These are phyloP conservation scores for Ganaspis brasiliensis DNA, from an alignment of 2,888 invertebrate species.

Conservation along the genomic window DNA sequence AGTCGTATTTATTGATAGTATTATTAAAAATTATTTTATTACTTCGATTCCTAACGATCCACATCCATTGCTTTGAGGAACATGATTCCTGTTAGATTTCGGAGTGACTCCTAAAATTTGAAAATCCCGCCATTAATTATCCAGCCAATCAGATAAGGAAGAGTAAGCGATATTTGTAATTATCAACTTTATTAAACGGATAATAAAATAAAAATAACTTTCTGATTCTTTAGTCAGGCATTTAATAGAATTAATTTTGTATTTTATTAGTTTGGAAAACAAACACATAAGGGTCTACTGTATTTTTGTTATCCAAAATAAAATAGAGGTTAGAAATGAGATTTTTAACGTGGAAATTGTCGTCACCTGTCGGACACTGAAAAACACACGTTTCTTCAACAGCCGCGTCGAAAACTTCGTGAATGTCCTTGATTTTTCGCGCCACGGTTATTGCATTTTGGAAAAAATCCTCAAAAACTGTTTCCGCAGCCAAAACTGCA, in stretches of 20 bases:
- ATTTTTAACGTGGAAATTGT: slow-evolving; percentile 55
- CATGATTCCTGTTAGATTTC: slow-evolving; percentile 87
- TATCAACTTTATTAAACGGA: no score
- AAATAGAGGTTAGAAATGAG: background rate
- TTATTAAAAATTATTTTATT: slow-evolving; percentile 78
- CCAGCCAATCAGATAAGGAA: slow-evolving; percentile 24
- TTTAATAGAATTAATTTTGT: no score
- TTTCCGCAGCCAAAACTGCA: slow-evolving; percentile 90
- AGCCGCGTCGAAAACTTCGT: slow-evolving; percentile 92
- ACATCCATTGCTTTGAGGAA: slow-evolving; percentile 91
- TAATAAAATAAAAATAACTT: no score
- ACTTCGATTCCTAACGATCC: slow-evolving; percentile 90
- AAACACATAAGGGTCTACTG: no score
- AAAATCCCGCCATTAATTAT: slow-evolving; percentile 12
- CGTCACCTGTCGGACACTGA: slow-evolving; percentile 89
- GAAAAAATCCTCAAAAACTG: slow-evolving; percentile 90
- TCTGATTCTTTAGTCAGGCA: no score
- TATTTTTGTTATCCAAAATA: no score
- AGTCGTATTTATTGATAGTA: no score
- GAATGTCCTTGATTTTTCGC: slow-evolving; percentile 88
- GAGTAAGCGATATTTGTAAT: no score
- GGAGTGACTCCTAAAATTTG: slow-evolving; percentile 84
- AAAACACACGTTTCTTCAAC: slow-evolving; percentile 92
- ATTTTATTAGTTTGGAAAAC: no score
- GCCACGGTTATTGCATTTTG: slow-evolving; percentile 88